These are phyloP conservation scores for Passer montanus DNA, from an alignment of 2,113 vertebrate genomes.

Conservation along the genomic window DNA sequence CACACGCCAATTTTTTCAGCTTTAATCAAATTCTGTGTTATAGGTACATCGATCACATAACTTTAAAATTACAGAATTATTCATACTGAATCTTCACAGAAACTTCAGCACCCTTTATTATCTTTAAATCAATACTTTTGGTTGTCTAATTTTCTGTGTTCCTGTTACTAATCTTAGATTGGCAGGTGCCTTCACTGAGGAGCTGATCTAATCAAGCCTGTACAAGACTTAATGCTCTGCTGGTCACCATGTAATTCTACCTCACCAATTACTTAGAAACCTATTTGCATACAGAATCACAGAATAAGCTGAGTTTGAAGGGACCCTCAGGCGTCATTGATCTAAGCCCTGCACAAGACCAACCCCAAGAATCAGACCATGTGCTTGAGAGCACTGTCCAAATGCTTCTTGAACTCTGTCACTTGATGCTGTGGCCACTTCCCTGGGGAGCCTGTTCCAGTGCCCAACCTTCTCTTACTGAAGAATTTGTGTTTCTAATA, in stretches of 20 bases:
- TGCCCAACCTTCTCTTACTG: background rate
- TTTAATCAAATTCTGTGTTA: background rate
- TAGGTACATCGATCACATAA: background rate
- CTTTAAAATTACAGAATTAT: background rate
- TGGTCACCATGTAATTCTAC: background rate
- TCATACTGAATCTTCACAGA: background rate
- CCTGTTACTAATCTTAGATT: background rate
- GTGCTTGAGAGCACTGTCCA: background rate
- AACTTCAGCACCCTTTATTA: background rate
- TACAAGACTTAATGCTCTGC: background rate
- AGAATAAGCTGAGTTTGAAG: background rate
- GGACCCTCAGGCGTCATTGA: background rate
- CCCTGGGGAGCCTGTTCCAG: background rate
- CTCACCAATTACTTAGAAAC: background rate
- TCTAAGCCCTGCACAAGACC: background rate
- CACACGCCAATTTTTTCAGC: background rate
- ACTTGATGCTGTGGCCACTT: background rate
- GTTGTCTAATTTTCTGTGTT: constrained; percentile 51
- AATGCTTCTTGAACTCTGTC: background rate
- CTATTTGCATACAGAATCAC: background rate
- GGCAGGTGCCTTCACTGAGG: constrained; percentile 25
- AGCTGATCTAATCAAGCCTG: background rate
- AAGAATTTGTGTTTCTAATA: background rate
- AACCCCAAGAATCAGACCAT: background rate
- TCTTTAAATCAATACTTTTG: constrained; percentile 30